These are phyloP conservation scores for Anguilla marmorata DNA, from an alignment of 2,797 vertebrate genomes.

Conservation along the genomic window DNA sequence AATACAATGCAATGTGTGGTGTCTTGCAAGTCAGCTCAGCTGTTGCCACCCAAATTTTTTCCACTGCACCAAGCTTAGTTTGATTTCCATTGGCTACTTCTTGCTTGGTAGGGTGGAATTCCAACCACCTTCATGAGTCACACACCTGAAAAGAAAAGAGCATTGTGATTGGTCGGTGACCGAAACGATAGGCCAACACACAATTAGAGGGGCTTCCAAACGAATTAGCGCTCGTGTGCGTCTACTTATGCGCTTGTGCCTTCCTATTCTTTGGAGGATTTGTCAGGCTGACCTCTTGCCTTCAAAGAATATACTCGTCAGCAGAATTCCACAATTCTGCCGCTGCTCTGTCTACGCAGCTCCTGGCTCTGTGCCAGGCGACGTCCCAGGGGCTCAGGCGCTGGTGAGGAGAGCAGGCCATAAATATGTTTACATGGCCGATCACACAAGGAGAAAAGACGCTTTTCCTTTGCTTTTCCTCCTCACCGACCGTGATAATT, in stretches of 20 bases:
- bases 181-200: neutral
- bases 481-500: neutral
- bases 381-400: neutral
- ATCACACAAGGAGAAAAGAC: conserved; percentile 24
- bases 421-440: conserved; percentile 35
- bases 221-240: conserved; percentile 8
- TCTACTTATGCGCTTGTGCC: neutral
- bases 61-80: no score
- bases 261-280: neutral
- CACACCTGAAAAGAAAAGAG: neutral
- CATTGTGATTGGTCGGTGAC: neutral
- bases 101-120: no score
- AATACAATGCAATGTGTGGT: no score
- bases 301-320: conserved; percentile 31
- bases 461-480: neutral
- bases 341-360: neutral
- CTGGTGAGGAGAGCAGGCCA: neutral
- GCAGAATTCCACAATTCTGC: conserved; percentile 24
- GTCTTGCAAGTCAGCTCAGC: no score
- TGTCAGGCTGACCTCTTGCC: conserved; percentile 29
- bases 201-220: neutral
- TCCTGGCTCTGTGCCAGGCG: conserved; percentile 26
- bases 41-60: no score
- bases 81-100: no score
- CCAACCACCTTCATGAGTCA: neutral